Evolutionary conservation across 92 coral and sea anemone species (phyloP), one percentile per base, ranked within the genome.

Genomic region (Porites rus): DNA sequence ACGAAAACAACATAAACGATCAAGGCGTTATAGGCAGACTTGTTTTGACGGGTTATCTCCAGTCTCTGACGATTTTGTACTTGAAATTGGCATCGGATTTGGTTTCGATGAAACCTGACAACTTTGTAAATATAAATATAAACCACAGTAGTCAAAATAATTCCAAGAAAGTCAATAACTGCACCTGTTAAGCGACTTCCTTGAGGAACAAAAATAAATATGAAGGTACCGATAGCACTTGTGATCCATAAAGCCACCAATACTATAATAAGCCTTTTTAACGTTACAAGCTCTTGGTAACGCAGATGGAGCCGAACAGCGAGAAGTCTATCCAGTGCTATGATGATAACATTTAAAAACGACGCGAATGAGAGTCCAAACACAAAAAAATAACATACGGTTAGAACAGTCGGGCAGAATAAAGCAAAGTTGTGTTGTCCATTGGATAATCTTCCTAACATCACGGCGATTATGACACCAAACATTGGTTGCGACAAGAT

Each of bases 21-120:
- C 66, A 53, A 59, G 64, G 76, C 52, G 31, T 66, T 72, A 20
- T 52, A 60, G 59, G 66, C 71, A 2, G 87, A 83, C 52, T 83
- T 70, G 19, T 56, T 72, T 64, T 54, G 61, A 28, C 79, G 11
- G 69, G 65, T 56, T 5, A 83, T n/a, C 66, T 18, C 63, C 66
- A 72, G 10, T 74, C 62, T 31, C 22, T 74, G 78, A 24, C 14
- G 13, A 74, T 74, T 74, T 83, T 60, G 65, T 7, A 51, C 1
- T 53, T 83, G 87, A 74, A 20, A 12, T 73, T 72, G 87, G 73
- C 24, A 51, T n/a, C 61, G 87, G 20, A 83, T 59, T 65, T 83
- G 73, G 73, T 24, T 64, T 5, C 7, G 62, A 31, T 84, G 88
- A 60, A n/a, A 56, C 18, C 72, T 31, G 5, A 75, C 78, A 6